A percentile compares a stretch with the other conserved stretches of the same genome.
Conservation (phyloP, 2,113 vertebrate species). For the Saccopteryx leptura region DNA sequence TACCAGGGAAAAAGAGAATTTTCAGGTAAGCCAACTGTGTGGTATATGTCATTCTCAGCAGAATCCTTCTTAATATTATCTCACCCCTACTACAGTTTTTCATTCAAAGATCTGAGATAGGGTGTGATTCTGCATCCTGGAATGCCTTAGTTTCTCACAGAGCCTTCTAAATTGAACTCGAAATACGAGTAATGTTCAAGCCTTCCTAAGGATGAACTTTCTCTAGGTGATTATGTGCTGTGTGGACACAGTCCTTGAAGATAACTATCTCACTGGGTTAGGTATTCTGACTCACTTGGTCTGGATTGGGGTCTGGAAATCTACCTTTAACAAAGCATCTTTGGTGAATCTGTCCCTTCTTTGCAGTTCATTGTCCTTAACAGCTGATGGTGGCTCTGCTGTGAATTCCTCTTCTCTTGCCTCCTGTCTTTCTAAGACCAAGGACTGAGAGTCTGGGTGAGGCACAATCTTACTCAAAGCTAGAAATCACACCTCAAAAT, state of each 20-base stretch:
- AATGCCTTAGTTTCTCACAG: neutral
- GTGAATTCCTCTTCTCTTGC: neutral
- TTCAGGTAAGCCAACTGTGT: neutral
- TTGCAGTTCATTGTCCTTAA: neutral
- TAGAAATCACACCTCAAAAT: neutral
- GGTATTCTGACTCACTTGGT: neutral
- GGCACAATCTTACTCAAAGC: neutral
- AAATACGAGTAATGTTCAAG: neutral
- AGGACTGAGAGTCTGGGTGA: neutral
- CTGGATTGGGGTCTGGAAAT: neutral
- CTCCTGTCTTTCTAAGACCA: neutral
- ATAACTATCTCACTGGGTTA: neutral
- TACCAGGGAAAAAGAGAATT: neutral
- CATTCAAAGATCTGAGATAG: neutral
- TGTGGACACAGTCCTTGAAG: neutral
- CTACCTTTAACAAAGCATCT: neutral
- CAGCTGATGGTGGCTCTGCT: neutral
- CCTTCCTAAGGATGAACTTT: neutral
- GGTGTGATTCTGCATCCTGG: neutral
- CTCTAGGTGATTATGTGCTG: neutral
- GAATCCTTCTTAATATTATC: neutral
- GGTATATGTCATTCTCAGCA: neutral
- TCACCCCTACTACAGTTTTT: neutral
- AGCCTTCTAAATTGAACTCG: constrained; percentile 11
- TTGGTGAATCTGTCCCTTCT: neutral